These are phyloP conservation scores for Phenganax subtilis DNA, from an alignment of 92 coral and sea anemone genomes.

Conservation along the genomic window DNA sequence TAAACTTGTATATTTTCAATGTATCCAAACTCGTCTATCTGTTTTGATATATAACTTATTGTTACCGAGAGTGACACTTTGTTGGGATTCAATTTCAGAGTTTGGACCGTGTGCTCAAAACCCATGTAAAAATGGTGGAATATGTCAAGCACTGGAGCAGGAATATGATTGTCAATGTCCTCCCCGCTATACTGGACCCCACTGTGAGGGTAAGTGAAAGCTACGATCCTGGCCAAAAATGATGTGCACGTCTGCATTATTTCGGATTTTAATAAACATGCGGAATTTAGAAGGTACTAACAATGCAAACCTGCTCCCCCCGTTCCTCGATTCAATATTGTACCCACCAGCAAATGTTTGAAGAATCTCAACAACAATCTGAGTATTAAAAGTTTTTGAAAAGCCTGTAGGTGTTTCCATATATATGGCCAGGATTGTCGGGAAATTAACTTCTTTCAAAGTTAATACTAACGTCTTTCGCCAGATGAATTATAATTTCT, in stretches of 20 bases:
- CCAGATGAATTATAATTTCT: too few species aligned
- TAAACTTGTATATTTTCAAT: background rate
- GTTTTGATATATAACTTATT: background rate
- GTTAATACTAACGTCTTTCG: too few species aligned
- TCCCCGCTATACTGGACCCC: slow-evolving; percentile 70
- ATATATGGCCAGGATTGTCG: too few species aligned
- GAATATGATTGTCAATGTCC: slow-evolving; percentile 72
- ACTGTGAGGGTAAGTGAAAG: slow-evolving; percentile 60
- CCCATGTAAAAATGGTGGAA: slow-evolving; percentile 72
- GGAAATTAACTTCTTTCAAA: too few species aligned
- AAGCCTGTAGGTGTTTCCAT: too few species aligned
- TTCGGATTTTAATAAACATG: too few species aligned
- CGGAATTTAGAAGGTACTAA: too few species aligned
- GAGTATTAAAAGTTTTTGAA: too few species aligned
- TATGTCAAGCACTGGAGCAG: slow-evolving; percentile 48
- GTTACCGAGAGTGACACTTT: background rate
- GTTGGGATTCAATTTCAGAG: slow-evolving; percentile 18
- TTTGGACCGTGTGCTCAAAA: slow-evolving; percentile 54
- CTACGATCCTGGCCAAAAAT: background rate
- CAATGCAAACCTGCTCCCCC: background rate
- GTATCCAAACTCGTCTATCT: background rate
- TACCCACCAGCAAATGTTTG: too few species aligned
- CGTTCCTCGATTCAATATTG: too few species aligned
- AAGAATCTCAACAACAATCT: too few species aligned
- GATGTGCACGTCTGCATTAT: too few species aligned